phyloP scores from a whole-genome alignment of 2,113 vertebrate genomes.

The Cynocephalus volans region DNA sequence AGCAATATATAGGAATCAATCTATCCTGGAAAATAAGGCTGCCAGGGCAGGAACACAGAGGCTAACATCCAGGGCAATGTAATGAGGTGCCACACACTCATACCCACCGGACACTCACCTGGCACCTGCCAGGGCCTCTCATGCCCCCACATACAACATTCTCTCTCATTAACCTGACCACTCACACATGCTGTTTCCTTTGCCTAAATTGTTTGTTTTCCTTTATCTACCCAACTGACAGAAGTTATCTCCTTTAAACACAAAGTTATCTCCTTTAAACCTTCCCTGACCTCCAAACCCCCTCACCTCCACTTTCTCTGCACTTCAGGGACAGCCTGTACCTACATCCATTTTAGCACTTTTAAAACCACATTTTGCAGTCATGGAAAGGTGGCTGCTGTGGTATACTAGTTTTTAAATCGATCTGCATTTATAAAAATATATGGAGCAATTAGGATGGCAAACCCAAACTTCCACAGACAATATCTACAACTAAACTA shows the following conservation, averaged over 20 bases:
- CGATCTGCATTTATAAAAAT: neutral
- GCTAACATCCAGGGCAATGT: neutral
- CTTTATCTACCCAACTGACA: too few species aligned
- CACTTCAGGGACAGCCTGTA: neutral
- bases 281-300: neutral
- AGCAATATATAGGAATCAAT: neutral
- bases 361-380: neutral
- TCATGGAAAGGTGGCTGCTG: neutral
- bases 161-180: neutral
- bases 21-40: constrained; percentile 30
- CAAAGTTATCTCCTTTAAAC: neutral
- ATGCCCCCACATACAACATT: fast-evolving
- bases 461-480: neutral
- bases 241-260: neutral
- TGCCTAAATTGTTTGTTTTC: neutral
- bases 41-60: neutral
- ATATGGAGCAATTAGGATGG: neutral
- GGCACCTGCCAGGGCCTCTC: neutral
- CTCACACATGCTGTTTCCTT: neutral
- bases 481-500: neutral
- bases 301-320: neutral
- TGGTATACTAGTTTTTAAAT: neutral
- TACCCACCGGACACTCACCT: neutral
- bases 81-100: fast-evolving
- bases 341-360: neutral